Conservation (phyloP, 2,888 invertebrate genomes). For the Teleiodes luculella region DNA sequence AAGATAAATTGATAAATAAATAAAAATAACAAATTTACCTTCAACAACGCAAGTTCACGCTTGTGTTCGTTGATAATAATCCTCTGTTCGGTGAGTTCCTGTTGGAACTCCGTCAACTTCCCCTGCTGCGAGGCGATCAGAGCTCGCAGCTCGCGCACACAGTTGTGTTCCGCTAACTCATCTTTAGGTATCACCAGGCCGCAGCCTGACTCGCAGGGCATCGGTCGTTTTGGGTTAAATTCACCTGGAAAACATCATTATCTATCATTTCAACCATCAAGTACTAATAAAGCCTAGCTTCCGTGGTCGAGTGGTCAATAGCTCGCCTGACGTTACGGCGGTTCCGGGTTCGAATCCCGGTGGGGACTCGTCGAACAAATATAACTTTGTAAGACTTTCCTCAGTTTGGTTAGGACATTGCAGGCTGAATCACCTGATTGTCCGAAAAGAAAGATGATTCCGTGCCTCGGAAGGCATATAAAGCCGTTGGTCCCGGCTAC, state of each 20-base stretch:
- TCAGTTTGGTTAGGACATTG: too few relatives aligned
- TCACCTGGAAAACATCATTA: constrained; percentile 46
- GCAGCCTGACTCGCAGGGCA: constrained; percentile 96
- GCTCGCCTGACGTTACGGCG: too few relatives aligned
- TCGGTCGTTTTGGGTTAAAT: constrained; percentile 93
- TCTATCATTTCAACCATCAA: too few relatives aligned
- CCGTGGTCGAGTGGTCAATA: too few relatives aligned
- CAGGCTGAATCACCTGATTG: too few relatives aligned
- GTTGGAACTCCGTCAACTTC: constrained; percentile 91
- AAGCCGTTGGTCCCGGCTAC: too few relatives aligned
- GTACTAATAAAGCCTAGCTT: not conserved
- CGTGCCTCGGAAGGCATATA: too few relatives aligned
- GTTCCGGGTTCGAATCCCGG: too few relatives aligned
- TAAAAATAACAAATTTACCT: constrained; percentile 76
- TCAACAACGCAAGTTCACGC: constrained; percentile 90
- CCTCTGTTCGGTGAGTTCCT: constrained; percentile 91
- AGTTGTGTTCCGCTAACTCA: constrained; percentile 95
- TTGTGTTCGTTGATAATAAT: constrained; percentile 93
- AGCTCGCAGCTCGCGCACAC: constrained; percentile 91
- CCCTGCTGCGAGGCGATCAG: constrained; percentile 92
- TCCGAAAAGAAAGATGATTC: too few relatives aligned
- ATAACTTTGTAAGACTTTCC: too few relatives aligned
- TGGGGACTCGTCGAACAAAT: too few relatives aligned
- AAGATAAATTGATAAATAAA: too few relatives aligned
- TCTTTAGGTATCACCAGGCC: constrained; percentile 97